These are phyloP conservation scores for Leucophenga montana DNA, from an alignment of 2,888 invertebrate genomes.

Conservation along the genomic window DNA sequence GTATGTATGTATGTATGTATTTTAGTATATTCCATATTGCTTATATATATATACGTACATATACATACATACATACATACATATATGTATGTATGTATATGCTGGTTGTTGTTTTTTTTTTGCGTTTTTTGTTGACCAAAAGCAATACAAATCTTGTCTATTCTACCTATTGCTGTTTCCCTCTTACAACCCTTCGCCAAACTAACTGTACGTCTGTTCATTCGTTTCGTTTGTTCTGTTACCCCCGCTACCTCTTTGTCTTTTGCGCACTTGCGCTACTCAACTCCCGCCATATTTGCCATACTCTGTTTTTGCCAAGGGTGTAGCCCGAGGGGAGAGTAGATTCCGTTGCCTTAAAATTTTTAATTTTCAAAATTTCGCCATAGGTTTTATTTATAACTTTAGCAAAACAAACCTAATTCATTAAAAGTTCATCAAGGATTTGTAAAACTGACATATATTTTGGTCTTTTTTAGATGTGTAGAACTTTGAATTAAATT, in stretches of 20 bases:
- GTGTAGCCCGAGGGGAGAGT: too few relatives aligned
- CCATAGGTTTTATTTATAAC: too few relatives aligned
- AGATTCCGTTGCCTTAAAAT: too few relatives aligned
- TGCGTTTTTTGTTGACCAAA: constrained; percentile 14
- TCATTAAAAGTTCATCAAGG: too few relatives aligned
- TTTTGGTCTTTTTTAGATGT: too few relatives aligned
- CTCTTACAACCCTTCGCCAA: neutral
- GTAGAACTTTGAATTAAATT: too few relatives aligned
- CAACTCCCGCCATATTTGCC: neutral
- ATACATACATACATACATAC: constrained; percentile 34
- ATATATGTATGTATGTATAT: constrained; percentile 21
- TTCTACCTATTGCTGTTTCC: neutral
- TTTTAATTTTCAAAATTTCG: too few relatives aligned
- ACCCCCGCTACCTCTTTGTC: too few relatives aligned
- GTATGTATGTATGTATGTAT: constrained; percentile 27
- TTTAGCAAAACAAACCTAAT: too few relatives aligned
- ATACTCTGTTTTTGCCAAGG: neutral
- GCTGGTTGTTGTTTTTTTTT: constrained; percentile 14
- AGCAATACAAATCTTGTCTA: constrained; percentile 7
- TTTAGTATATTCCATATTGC: constrained; percentile 23
- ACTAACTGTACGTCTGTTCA: neutral
- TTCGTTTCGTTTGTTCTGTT: neutral
- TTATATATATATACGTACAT: neutral
- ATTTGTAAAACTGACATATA: too few relatives aligned
- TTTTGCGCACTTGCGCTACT: neutral